These are phyloP conservation scores for Paraplagusia blochii DNA, from an alignment of 2,113 vertebrate genomes.

Conservation along the genomic window DNA sequence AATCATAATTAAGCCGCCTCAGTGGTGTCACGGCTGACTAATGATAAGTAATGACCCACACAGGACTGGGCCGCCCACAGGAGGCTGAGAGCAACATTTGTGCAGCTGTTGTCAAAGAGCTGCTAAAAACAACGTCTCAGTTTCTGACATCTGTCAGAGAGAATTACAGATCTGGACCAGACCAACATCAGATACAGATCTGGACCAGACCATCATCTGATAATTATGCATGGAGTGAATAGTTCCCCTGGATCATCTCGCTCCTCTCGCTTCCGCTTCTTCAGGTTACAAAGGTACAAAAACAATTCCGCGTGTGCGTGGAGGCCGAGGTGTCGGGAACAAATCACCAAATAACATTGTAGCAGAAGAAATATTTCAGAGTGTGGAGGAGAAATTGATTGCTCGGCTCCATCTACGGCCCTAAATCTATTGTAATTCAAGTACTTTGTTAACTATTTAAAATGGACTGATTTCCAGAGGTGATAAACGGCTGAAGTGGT, in stretches of 20 bases:
- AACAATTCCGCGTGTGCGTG: background rate
- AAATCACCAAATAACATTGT: constrained; percentile 55
- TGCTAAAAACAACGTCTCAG: constrained; percentile 50
- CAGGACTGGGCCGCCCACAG: constrained; percentile 11
- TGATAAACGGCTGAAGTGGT: constrained; percentile 34
- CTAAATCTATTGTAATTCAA: constrained; percentile 34
- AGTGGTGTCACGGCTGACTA: constrained; percentile 12
- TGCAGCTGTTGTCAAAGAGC: constrained; percentile 41
- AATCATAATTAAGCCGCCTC: constrained; percentile 42
- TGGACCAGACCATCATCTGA: no score
- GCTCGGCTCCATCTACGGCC: constrained; percentile 5
- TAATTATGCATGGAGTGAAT: no score
- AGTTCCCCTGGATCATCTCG: no score
- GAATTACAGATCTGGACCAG: constrained; percentile 59
- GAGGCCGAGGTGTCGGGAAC: background rate
- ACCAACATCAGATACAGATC: constrained; percentile 46
- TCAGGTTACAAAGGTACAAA: no score
- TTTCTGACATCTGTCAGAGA: constrained; percentile 65
- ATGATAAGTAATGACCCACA: constrained; percentile 30
- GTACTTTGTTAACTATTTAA: constrained; percentile 35
- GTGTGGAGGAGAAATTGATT: background rate
- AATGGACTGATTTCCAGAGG: constrained; percentile 13
- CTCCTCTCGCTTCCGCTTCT: no score
- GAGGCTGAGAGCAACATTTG: constrained; percentile 27
- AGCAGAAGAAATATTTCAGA: constrained; percentile 33